Base-by-base conservation (phyloP, 1,140 invertebrate species). In the Chelonus insularis region DNA sequence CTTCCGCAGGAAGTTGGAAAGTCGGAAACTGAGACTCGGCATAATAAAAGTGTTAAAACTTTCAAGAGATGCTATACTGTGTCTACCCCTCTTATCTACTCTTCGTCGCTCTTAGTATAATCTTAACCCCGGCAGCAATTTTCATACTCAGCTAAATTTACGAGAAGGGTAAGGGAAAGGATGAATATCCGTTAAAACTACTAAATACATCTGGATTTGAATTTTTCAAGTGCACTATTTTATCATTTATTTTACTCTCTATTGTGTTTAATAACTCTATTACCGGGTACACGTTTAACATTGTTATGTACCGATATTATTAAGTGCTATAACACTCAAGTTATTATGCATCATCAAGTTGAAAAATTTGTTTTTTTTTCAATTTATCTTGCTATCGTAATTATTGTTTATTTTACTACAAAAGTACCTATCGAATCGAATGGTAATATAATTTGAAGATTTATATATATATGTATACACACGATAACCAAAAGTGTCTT, bases 11-110 rank as follows among this genome's bases (percentile, higher is more conserved):
- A 58, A 57, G 62, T 54, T 59, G 57, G 47, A 55, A 67, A 48
- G 56, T 54, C 47, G 52, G 47, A 57, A 61, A 43, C 37, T 54
- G 62, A 43, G 55, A 51, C 60, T 57, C 21, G 32, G 32, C 51
- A 64, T 51, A 55, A 58, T 64, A 67, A 67, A 64, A 67, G 65
- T 60, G 57, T 62, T 64, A 60, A 67, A 67, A 61, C 29, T 64
- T 64, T 64, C 54, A 64, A 50, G 48, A 60, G 34, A 39, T 36
- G 18, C 36, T 43, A 21, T 54, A 60, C 48, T 60, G 25, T 29
- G 21, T 60, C 36, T 18, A 20, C 58, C 23, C 7, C 34, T 52
- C 50, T 39, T 60, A 60, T 60, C 48, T 48, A 16, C 57, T 45
- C 39, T 54, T 54, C 21, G 58, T 60, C 58, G 58, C 48, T 60